phyloP scores from a whole-genome alignment of 2,113 vertebrate species.

The Formicarius rufipectus region DNA sequence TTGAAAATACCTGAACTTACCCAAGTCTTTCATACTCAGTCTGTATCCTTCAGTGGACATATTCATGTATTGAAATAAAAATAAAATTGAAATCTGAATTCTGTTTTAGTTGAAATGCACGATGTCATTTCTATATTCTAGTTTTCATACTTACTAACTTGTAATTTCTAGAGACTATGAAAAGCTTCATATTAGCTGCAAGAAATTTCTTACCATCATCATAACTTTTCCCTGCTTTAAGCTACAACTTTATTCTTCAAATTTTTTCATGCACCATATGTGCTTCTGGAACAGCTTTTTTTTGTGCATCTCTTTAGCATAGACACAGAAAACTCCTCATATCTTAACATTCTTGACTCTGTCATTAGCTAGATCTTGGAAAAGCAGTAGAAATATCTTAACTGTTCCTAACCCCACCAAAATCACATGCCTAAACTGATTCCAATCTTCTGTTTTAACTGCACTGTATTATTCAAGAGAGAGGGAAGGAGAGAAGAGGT shows the following conservation, averaged over 20 bases:
- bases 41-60: neutral
- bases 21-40: neutral
- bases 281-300: neutral
- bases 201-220: neutral
- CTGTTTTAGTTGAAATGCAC: conserved; percentile 4
- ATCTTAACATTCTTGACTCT: neutral
- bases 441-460: neutral
- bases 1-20: neutral
- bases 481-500: neutral
- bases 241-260: neutral
- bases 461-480: neutral
- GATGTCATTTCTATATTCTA: neutral
- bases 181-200: conserved; percentile 38
- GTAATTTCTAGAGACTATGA: conserved; percentile 47
- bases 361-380: neutral
- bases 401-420: neutral
- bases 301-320: neutral
- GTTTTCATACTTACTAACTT: conserved; percentile 17
- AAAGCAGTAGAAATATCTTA: neutral
- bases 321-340: neutral
- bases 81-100: neutral
- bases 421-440: neutral
- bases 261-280: neutral
- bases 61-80: conserved; percentile 41
- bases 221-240: neutral